Percentiles rank a stretch among this genome's conserved stretches.
Conservation (phyloP, 2,113 vertebrate genomes). For the Pteropus alecto region DNA sequence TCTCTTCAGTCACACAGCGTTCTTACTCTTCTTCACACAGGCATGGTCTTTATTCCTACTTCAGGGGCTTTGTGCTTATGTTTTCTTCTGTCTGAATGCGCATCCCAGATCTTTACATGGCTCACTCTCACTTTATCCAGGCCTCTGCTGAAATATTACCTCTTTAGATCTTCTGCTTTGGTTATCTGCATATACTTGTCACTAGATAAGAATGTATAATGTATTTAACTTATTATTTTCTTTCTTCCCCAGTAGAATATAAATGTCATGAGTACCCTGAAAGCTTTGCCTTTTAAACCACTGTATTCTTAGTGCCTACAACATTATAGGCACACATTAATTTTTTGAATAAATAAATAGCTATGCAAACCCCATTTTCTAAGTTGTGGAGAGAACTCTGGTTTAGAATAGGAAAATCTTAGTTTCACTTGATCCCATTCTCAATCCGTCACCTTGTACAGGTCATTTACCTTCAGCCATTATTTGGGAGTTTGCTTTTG, state of each 20-base stretch:
- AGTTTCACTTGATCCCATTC: background rate
- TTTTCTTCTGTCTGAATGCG: background rate
- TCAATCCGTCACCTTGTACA: background rate
- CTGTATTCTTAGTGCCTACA: background rate
- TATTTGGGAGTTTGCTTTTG: background rate
- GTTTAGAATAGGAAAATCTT: background rate
- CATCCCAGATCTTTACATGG: background rate
- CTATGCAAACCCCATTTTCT: background rate
- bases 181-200: background rate
- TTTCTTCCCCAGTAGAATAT: background rate
- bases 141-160: background rate
- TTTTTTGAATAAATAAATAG: background rate
- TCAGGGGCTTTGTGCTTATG: background rate
- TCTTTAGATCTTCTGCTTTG: background rate
- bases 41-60: background rate
- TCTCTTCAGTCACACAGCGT: background rate
- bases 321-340: background rate
- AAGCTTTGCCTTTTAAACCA: background rate
- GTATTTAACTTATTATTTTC: background rate
- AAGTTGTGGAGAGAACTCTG: background rate
- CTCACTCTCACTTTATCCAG: background rate
- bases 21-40: background rate
- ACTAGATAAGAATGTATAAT: background rate
- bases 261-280: background rate
- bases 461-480: background rate